Evolutionary conservation across 2,797 vertebrate genomes (phyloP), one percentile per base, ranked within the genome.

Genomic region (Hippocampus kuda): DNA sequence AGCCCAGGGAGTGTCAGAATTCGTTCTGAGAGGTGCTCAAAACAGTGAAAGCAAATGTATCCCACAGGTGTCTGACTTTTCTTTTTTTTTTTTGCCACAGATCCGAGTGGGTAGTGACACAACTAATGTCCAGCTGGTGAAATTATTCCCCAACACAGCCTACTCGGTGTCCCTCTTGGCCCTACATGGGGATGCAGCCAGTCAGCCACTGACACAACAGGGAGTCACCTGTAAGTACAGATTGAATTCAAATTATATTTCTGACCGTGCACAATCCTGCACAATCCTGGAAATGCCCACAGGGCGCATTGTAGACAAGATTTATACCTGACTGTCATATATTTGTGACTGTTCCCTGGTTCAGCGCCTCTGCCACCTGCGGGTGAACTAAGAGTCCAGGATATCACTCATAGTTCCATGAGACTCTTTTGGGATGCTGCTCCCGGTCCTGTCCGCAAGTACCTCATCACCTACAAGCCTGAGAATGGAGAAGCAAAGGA

Each of bases 371-470:
- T 95, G 76, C 93, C 93, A 65, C 92, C 89, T 26, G 88, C 91
- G 2, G 93, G 92, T 60, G 78, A 92, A 54, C 83, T 99, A 79
- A 92, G 67, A 71, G 88, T 98, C 74, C 90, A 84, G n/a, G 97
- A 99, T 2, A 78, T 97, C 73, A 98, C 95, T 77, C 97, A 99
- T 80, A 98, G 96, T 87, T 87, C 88, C 74, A 93, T 98, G 92
- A 89, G 84, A 63, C 88, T 96, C 0, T 68, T 86, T 59, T 99
- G 97, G 97, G 96, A 98, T 68, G 91, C 92, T 1, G 94, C 91
- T 4, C 92, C 93, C n/a, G 95, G 94, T 24, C 85, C 82, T 61
- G 97, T 99, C 72, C 91, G 83, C 57, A 98, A 93, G 80, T 99
- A 99, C 64, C 83, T 93, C 18, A 73, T 99, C 79, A 92, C 86